Evolutionary conservation across 2,888 invertebrate genomes (phyloP).

Genomic region (Cerastoderma edule): DNA sequence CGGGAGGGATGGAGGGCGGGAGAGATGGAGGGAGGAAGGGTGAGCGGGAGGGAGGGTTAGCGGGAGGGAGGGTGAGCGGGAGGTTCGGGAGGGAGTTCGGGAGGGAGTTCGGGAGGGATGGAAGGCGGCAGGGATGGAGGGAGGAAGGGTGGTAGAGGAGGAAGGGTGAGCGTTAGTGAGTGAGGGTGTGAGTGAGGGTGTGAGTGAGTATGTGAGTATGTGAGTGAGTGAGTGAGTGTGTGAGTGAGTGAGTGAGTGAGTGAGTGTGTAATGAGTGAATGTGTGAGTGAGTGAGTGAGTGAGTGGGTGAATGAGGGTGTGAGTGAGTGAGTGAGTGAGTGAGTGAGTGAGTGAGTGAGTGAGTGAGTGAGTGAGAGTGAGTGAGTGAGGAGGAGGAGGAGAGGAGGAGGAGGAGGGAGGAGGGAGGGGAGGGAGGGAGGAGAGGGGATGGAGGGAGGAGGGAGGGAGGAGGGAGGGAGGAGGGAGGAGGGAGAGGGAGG

Average conservation of each 20-base stretch:
- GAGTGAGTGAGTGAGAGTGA: neutral
- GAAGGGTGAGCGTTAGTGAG: constrained; percentile 24
- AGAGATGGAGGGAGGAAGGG: neutral
- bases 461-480: neutral
- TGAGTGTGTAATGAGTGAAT: neutral
- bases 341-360: neutral
- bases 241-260: neutral
- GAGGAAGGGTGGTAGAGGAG: neutral
- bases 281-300: neutral
- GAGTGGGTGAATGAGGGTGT: neutral
- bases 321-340: neutral
- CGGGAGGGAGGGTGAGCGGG: constrained; percentile 24
- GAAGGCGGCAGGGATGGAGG: neutral
- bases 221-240: neutral
- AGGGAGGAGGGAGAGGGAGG: neutral
- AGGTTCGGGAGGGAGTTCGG: neutral
- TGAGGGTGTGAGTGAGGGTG: neutral
- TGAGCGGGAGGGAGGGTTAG: constrained; percentile 3
- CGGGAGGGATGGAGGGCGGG: neutral
- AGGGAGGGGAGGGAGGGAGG: neutral
- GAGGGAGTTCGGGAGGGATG: neutral
- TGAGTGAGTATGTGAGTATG: neutral
- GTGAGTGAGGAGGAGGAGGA: neutral
- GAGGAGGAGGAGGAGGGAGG: neutral
- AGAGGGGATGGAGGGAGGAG: neutral